Conservation (phyloP, 2,888 invertebrate species). For the Anagyrus pseudococci region DNA sequence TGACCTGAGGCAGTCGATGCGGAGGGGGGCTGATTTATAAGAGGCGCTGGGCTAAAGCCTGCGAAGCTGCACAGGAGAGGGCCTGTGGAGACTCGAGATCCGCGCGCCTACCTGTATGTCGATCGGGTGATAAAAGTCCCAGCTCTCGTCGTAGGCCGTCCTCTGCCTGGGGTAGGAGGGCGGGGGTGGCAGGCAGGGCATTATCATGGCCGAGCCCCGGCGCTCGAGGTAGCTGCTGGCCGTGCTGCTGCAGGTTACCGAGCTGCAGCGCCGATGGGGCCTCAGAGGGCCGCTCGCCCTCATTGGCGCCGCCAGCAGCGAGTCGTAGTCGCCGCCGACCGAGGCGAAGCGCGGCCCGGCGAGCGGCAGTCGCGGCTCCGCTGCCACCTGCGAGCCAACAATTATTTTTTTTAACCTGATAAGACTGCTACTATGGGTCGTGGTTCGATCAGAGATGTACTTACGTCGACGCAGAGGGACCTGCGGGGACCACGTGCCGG, state of each 20-base stretch:
- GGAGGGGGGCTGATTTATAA: too few relatives aligned
- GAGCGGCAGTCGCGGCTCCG: conserved; percentile 26
- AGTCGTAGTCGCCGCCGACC: conserved; percentile 72
- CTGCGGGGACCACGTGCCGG: conserved; percentile 66
- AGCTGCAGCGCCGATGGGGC: conserved; percentile 71
- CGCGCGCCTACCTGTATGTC: conserved; percentile 65
- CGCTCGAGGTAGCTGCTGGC: conserved; percentile 85
- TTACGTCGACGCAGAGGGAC: conserved; percentile 73
- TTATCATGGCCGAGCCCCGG: conserved; percentile 79
- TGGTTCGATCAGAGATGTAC: neutral
- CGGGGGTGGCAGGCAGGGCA: conserved; percentile 73
- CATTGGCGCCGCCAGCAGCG: conserved; percentile 71
- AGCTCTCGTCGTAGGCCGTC: conserved; percentile 60
- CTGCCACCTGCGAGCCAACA: neutral
- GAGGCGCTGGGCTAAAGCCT: too few relatives aligned
- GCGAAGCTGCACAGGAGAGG: too few relatives aligned
- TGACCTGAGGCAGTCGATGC: conserved; percentile 64
- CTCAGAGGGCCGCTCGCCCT: conserved; percentile 50
- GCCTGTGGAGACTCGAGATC: neutral
- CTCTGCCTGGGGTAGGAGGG: conserved; percentile 54
- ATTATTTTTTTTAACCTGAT: too few relatives aligned
- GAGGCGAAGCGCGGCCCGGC: conserved; percentile 66
- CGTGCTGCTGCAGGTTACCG: conserved; percentile 84
- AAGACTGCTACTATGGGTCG: too few relatives aligned
- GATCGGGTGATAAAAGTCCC: conserved; percentile 66